Base-by-base conservation (phyloP, 2,888 invertebrate genomes). In the Cordilura impudica region DNA sequence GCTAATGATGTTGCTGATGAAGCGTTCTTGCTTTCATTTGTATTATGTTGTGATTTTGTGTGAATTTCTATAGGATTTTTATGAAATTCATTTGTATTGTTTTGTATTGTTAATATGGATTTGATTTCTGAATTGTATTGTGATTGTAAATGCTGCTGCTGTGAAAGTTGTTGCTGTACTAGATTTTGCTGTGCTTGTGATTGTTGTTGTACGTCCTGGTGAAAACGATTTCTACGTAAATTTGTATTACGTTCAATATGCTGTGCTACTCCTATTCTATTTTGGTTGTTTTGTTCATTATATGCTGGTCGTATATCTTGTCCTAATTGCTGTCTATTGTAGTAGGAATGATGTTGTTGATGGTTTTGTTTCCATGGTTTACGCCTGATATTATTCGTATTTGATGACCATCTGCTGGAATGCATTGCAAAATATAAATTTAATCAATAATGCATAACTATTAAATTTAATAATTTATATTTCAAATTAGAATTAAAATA, bases 331-430 rank as follows among this genome's bases (percentile, higher is more conserved):
- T 81, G 81, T 51, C 56, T 31, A 67, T 67, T 79, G 49, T 76
- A 72, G 39, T 72, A 71, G 45, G 79, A 67, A 53, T 75, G 61
- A 43, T 75, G 71, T 6, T 81, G 81, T n/a, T 87, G 83, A 8
- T 84, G 82, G 49, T 85, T 82, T 69, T 86, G 86, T 23, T 86
- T 85, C 86, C 86, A 86, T 18, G 84, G 82, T 82, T 87, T 87
- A 66, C 87, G 83, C 78, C 87, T 85, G 18, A 84, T 78, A 12
- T 56, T 78, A 67, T 85, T 85, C 16, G 83, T 82, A 69, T 83
- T 84, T 5, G 82, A 82, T 58, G 83, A 82, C 86, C 86, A 86
- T 81, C 86, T 83, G 75, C 71, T 76, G 19, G 14, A 53, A 72
- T n/a, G n/a, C n/a, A n/a, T n/a, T n/a, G n/a, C 45, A 45, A 45